A percentile compares a stretch with the other conserved stretches of the same genome.
Evolutionary conservation across 2,113 vertebrate species (phyloP).

Genomic region (Callocephalon fimbriatum): DNA sequence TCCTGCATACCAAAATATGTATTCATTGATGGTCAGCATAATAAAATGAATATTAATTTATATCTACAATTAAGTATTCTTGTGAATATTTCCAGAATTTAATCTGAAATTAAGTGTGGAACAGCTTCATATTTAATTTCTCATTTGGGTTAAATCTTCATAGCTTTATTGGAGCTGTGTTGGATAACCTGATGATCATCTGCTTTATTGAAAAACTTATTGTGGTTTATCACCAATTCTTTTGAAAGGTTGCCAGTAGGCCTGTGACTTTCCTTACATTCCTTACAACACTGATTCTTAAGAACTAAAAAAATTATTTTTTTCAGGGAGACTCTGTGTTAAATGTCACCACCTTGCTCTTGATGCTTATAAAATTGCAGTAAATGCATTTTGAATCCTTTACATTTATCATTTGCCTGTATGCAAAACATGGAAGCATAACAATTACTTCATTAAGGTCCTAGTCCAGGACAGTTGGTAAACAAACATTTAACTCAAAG

Average conservation of each 20-base stretch:
- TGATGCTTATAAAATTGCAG: background rate
- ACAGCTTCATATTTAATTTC: background rate
- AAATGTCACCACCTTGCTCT: background rate
- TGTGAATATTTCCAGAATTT: background rate
- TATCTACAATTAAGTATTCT: background rate
- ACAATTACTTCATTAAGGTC: background rate
- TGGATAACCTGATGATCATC: background rate
- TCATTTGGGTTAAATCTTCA: background rate
- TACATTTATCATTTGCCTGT: background rate
- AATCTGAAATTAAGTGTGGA: background rate
- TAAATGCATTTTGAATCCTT: background rate
- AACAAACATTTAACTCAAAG: background rate
- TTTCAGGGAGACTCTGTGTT: background rate
- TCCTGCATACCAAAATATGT: background rate
- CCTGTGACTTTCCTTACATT: background rate
- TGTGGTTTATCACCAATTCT: background rate
- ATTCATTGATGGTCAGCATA: background rate
- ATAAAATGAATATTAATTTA: background rate
- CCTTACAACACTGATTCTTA: background rate
- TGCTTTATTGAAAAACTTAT: background rate
- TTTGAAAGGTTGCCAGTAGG: background rate
- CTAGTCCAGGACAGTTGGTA: background rate
- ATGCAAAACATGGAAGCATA: background rate
- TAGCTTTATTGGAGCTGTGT: background rate
- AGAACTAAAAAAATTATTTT: background rate